phyloP scores from a whole-genome alignment of 2,888 invertebrate species.

The Hyles lineata region DNA sequence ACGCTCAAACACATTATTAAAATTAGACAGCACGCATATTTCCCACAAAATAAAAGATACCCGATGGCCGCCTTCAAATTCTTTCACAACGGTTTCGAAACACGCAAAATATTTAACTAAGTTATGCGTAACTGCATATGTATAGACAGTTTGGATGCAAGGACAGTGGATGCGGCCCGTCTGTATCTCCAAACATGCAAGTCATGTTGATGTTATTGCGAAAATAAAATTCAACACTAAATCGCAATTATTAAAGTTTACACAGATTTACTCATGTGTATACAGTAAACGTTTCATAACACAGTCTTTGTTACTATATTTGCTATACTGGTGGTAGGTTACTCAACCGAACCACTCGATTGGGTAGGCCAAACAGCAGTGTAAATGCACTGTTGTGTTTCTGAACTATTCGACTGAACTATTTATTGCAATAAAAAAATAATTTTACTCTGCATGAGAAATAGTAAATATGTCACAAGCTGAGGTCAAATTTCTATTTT shows the following conservation, averaged over 20 bases:
- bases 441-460: no score
- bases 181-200: not conserved
- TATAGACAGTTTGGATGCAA: not conserved
- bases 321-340: no score
- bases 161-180: not conserved
- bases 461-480: no score
- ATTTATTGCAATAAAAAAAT: no score
- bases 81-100: conserved; percentile 13
- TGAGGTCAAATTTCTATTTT: no score
- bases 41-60: not conserved
- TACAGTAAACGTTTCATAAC: no score
- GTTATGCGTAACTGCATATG: not conserved
- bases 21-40: not conserved
- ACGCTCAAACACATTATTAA: not conserved
- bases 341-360: no score
- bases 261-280: no score
- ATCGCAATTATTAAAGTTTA: not conserved
- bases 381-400: no score
- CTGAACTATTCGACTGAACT: no score
- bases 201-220: conserved; percentile 1
- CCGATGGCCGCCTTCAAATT: not conserved
- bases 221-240: not conserved
- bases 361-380: no score
- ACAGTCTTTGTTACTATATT: no score
- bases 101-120: conserved; percentile 16